Base-by-base conservation (phyloP, 2,888 invertebrate genomes). In the Prosapia bicincta region DNA sequence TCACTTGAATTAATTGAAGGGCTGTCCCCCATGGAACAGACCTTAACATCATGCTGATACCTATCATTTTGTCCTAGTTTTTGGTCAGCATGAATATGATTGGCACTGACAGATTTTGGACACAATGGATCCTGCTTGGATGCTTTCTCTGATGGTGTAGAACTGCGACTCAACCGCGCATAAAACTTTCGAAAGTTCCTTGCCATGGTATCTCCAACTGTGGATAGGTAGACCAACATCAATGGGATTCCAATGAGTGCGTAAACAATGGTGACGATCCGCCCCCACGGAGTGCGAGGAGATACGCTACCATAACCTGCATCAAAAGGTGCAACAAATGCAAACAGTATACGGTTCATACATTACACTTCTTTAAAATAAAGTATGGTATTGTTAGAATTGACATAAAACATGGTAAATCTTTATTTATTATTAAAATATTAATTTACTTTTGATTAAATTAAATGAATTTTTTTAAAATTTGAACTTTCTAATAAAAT, bases 191-290 rank as follows among this genome's bases (percentile, higher is more conserved):
- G 90, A 86, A 95, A 91, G 82, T 89, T 90, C 71, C 92, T 88
- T n/a, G 95, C 94, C 68, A 96, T 87, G 23, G 93, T 91, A 83
- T 94, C 94, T 66, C 96, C 96, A 80, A 95, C 92, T 71, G 95
- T 94, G 73, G 95, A 94, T 74, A 96, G 88, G 85, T 96, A 96
- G 72, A 96, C 89, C 84, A 96, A 88, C 87, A 96, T 93, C 82
- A 96, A 88, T 25, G 96, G 96, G 81, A 96, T 96, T 72, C 96
- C 96, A 77, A 94, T 88, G 77, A 95, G 89, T 0, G 95, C 94
- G 85, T 95, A 96, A 76, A 92, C 87, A 79, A 95, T 90, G n/a
- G 95, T 94, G 77, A 92, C 93, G 80, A 94, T 85, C 81, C 92
- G 91, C 28, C 95, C 95, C 88, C 90, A 92, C 54, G 92, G 87